These are phyloP conservation scores for Microchrysa polita DNA, from an alignment of 2,888 invertebrate species.

Conservation along the genomic window DNA sequence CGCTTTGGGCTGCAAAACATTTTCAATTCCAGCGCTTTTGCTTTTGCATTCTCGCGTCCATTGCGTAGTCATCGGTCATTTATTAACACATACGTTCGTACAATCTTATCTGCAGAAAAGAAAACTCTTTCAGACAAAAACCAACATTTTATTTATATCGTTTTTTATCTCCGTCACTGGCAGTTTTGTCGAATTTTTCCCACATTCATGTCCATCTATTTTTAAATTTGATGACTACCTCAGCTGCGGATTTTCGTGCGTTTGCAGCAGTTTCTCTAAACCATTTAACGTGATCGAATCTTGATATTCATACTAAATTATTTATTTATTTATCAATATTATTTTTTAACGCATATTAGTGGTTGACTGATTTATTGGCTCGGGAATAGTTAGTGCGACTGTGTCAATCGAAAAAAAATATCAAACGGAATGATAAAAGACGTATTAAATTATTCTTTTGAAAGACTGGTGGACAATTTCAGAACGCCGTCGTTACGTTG, in stretches of 20 bases:
- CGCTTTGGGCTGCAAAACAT: background rate
- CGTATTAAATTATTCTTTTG: no score
- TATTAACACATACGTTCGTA: no score
- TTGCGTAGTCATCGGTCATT: background rate
- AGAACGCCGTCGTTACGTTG: no score
- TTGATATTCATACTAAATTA: constrained; percentile 13
- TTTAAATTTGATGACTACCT: constrained; percentile 44
- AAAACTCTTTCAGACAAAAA: background rate
- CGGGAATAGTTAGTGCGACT: background rate
- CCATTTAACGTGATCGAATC: constrained; percentile 40
- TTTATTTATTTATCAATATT: constrained; percentile 34
- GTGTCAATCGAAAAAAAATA: background rate
- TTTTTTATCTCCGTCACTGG: constrained; percentile 29
- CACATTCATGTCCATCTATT: constrained; percentile 42
- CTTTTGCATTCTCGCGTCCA: background rate
- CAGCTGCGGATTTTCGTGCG: constrained; percentile 10
- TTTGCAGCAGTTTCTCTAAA: constrained; percentile 37
- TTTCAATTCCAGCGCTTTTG: background rate
- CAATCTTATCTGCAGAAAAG: background rate
- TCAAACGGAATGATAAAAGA: background rate
- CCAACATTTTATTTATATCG: background rate
- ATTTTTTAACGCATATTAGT: background rate
- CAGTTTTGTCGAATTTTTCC: constrained; percentile 20
- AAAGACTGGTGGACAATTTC: no score
- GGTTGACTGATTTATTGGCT: background rate